phyloP scores from a whole-genome alignment of 2,113 vertebrate genomes.

The Dolichotis patagonum region DNA sequence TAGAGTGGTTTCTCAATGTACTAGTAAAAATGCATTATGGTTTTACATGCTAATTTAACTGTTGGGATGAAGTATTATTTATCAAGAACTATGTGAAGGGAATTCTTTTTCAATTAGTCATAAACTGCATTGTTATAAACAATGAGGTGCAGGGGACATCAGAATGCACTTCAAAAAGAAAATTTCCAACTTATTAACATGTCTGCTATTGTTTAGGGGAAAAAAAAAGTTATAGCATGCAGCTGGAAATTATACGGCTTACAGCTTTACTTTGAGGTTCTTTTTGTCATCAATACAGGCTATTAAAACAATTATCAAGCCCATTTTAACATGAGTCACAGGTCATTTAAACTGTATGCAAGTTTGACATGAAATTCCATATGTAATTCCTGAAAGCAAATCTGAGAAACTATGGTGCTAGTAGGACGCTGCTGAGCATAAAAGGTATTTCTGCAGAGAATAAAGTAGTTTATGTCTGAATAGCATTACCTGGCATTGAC shows the following conservation, averaged over 20 bases:
- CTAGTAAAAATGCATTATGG: not conserved
- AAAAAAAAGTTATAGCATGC: not conserved
- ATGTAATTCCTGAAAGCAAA: slow-evolving; percentile 30
- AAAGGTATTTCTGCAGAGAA: slow-evolving; percentile 37
- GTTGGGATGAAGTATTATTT: not conserved
- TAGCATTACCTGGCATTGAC: slow-evolving; percentile 93
- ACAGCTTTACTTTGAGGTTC: slow-evolving; percentile 26
- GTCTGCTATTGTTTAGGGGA: not conserved
- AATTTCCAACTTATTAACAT: not conserved
- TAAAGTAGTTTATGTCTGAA: not conserved
- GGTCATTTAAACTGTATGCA: slow-evolving; percentile 54
- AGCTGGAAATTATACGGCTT: not conserved
- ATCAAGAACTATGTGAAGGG: not conserved
- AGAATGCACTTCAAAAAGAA: slow-evolving; percentile 26
- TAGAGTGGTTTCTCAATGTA: not conserved
- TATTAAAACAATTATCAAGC: slow-evolving; percentile 56
- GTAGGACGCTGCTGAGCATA: not conserved
- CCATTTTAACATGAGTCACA: slow-evolving; percentile 60
- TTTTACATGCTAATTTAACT: not conserved
- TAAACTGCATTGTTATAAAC: not conserved
- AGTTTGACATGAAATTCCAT: slow-evolving; percentile 43
- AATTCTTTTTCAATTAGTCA: not conserved
- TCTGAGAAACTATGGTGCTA: slow-evolving; percentile 4
- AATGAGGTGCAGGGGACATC: not conserved
- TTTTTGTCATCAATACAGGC: slow-evolving; percentile 24